A percentile compares a stretch with the other conserved stretches of the same genome.
Evolutionary conservation across 2,797 vertebrate genomes (phyloP).

Genomic region (Rhinatrema bivittatum): DNA sequence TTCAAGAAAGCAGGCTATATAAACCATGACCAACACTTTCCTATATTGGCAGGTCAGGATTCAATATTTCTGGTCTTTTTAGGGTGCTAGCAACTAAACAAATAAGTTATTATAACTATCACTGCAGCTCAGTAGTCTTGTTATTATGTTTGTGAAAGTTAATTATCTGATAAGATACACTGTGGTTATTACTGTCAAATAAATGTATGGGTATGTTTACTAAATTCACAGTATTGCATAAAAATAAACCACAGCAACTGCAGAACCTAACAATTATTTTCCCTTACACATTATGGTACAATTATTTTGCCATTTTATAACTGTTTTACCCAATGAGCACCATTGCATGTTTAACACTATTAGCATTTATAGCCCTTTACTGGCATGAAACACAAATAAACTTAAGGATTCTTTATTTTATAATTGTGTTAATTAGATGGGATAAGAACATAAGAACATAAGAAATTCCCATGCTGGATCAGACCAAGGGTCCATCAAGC

Average conservation of each 20-base stretch:
- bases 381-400: not conserved
- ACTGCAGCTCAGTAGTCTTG: constrained; percentile 46
- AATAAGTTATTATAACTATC: constrained; percentile 59
- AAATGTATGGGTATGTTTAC: constrained; percentile 61
- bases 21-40: no score
- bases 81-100: constrained; percentile 28
- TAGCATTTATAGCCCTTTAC: constrained; percentile 4
- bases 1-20: no score
- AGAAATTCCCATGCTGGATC: no score
- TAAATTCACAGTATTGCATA: constrained; percentile 67
- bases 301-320: constrained; percentile 16
- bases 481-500: no score
- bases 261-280: constrained; percentile 56
- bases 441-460: no score
- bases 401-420: no score
- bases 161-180: constrained; percentile 80
- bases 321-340: constrained; percentile 7
- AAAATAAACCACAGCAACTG: constrained; percentile 53
- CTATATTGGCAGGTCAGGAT: no score
- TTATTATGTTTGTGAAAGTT: constrained; percentile 70
- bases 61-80: constrained; percentile 10
- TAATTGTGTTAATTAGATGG: no score
- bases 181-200: constrained; percentile 59
- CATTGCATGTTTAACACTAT: constrained; percentile 11
- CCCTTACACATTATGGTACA: constrained; percentile 20